A percentile compares a stretch with the other conserved stretches of the same genome.
phyloP scores from a whole-genome alignment of 2,888 invertebrate species.

The Orchesellides sinensis region DNA sequence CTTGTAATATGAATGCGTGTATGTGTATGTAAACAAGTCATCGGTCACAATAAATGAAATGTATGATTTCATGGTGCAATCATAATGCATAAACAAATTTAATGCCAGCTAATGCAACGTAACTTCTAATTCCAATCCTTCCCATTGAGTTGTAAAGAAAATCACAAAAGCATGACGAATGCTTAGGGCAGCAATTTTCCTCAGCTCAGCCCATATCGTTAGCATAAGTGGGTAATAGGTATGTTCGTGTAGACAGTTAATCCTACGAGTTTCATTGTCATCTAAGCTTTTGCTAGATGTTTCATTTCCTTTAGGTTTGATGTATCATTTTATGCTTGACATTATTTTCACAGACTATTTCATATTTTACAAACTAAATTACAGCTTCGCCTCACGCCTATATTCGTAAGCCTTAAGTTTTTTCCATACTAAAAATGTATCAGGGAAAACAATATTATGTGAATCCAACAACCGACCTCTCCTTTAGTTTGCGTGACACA shows the following conservation, averaged over 20 bases:
- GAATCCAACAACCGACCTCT: background rate
- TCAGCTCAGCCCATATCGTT: slow-evolving; percentile 4
- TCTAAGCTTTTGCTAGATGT: background rate
- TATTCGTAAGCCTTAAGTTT: background rate
- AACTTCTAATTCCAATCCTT: too few species aligned
- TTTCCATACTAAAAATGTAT: too few species aligned
- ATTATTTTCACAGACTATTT: background rate
- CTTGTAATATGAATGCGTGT: too few species aligned
- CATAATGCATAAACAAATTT: too few species aligned
- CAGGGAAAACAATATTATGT: background rate
- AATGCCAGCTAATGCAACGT: too few species aligned
- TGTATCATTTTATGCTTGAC: background rate
- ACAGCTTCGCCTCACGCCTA: background rate
- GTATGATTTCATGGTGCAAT: too few species aligned
- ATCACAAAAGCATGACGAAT: slow-evolving; percentile 20
- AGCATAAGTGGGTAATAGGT: slow-evolving; percentile 18
- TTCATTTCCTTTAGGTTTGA: background rate
- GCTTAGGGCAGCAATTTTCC: slow-evolving; percentile 14
- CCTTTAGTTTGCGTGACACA: slow-evolving; percentile 13
- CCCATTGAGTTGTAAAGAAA: slow-evolving; percentile 8
- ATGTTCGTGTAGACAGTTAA: background rate
- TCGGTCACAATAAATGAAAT: too few species aligned
- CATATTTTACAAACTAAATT: background rate
- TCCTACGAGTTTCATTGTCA: background rate
- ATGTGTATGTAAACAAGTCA: too few species aligned